A percentile compares a stretch with the other conserved stretches of the same genome.
Evolutionary conservation across 2,797 vertebrate genomes (phyloP).

Genomic region (Coccyzus lansbergi): DNA sequence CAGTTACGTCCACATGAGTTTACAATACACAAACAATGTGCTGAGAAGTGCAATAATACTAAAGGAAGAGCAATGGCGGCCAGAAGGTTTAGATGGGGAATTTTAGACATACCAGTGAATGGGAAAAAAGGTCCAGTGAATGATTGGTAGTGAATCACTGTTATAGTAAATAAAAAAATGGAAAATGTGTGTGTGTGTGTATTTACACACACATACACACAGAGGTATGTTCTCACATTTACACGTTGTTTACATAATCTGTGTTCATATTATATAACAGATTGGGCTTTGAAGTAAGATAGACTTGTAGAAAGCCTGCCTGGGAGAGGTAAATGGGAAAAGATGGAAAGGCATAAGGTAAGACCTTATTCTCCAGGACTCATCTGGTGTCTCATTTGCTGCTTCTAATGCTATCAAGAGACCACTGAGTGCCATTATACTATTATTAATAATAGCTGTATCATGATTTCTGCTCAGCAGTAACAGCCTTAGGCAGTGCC

Average conservation of each 20-base stretch:
- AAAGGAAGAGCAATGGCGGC: not conserved
- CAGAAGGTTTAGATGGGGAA: not conserved
- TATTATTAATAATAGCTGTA: constrained; percentile 45
- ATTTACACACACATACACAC: too few relatives aligned
- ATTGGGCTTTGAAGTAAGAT: not conserved
- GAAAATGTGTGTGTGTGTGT: not conserved
- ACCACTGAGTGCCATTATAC: not conserved
- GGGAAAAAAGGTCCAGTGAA: not conserved
- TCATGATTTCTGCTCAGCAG: constrained; percentile 44
- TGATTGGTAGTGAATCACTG: not conserved
- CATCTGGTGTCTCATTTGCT: constrained; percentile 26
- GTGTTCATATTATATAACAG: not conserved
- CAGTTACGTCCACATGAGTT: not conserved
- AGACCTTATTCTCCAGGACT: not conserved
- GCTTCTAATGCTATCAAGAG: not conserved
- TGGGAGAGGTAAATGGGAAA: not conserved
- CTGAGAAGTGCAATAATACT: not conserved
- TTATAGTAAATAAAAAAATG: not conserved
- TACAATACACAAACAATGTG: not conserved
- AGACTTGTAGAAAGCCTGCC: not conserved
- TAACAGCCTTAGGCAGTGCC: constrained; percentile 50
- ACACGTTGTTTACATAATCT: not conserved
- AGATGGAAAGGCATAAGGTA: not conserved
- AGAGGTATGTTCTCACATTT: not conserved
- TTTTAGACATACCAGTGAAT: not conserved